Percentiles rank a stretch among this genome's conserved stretches.
phyloP scores from a whole-genome alignment of 2,888 invertebrate species.

The Tetragonula carbonaria region DNA sequence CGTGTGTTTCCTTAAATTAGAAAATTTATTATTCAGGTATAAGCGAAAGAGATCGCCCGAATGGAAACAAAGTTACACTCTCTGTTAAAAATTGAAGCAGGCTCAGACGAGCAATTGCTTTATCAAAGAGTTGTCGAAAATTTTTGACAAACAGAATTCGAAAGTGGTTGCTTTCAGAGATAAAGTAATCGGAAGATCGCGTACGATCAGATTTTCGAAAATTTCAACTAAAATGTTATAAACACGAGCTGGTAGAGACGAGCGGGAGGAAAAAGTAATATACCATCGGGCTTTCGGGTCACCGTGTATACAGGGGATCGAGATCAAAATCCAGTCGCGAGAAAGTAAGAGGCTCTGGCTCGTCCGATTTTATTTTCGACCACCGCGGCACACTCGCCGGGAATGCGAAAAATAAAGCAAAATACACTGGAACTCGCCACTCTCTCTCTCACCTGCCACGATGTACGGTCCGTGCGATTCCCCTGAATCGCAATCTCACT shows the following conservation, averaged over 20 bases:
- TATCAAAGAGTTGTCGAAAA: neutral
- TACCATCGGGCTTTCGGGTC: conserved; percentile 49
- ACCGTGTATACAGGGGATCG: conserved; percentile 47
- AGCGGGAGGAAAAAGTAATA: neutral
- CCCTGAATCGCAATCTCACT: conserved; percentile 51
- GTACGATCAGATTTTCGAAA: neutral
- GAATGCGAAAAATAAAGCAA: conserved; percentile 71
- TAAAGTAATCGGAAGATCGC: neutral
- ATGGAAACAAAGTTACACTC: neutral
- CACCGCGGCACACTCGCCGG: conserved; percentile 47
- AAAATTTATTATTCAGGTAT: neutral
- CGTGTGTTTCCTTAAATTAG: neutral
- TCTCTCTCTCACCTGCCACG: conserved; percentile 62
- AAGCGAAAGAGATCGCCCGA: neutral
- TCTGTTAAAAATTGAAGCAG: neutral
- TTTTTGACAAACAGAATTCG: conserved; percentile 4
- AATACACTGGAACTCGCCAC: conserved; percentile 27
- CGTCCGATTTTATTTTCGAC: conserved; percentile 72
- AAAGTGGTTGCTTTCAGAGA: neutral
- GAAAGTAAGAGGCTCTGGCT: conserved; percentile 73
- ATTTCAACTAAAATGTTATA: neutral
- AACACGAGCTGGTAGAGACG: neutral
- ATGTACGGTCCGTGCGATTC: conserved; percentile 24
- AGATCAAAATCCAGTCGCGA: conserved; percentile 59
- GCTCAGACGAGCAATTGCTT: neutral